phyloP scores from a whole-genome alignment of 2,888 invertebrate species.

The Magallana nippona region DNA sequence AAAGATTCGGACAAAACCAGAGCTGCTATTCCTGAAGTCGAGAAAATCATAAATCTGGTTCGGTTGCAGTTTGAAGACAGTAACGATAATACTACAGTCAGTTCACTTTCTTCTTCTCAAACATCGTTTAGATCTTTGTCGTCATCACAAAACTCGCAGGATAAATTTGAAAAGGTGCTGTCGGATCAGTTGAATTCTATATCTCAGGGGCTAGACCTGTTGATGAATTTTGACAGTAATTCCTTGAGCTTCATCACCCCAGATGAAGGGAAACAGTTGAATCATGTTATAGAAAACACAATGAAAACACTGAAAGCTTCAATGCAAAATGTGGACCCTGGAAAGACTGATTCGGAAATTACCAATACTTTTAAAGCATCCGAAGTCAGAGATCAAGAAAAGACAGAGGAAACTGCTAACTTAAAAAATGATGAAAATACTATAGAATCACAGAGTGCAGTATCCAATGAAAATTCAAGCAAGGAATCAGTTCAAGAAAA shows the following conservation, averaged over 20 bases:
- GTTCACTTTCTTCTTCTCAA: slow-evolving; percentile 4
- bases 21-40: not conserved
- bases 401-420: too few relatives aligned
- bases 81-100: not conserved
- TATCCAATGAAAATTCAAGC: too few relatives aligned
- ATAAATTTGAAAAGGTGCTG: not conserved
- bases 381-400: too few relatives aligned
- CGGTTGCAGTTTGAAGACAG: not conserved
- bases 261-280: not conserved
- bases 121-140: slow-evolving; percentile 12
- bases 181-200: slow-evolving; percentile 2
- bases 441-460: too few relatives aligned
- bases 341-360: not conserved
- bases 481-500: too few relatives aligned
- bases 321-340: slow-evolving; percentile 3
- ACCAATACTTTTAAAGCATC: too few relatives aligned
- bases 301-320: slow-evolving; percentile 3
- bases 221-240: not conserved
- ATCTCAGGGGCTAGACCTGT: not conserved
- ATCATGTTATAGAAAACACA: slow-evolving; percentile 8
- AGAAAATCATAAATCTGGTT: not conserved
- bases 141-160: not conserved
- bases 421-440: too few relatives aligned
- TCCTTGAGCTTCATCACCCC: not conserved
- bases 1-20: not conserved